These are phyloP conservation scores for Athetis lepigone DNA, from an alignment of 2,888 invertebrate genomes.

Conservation along the genomic window DNA sequence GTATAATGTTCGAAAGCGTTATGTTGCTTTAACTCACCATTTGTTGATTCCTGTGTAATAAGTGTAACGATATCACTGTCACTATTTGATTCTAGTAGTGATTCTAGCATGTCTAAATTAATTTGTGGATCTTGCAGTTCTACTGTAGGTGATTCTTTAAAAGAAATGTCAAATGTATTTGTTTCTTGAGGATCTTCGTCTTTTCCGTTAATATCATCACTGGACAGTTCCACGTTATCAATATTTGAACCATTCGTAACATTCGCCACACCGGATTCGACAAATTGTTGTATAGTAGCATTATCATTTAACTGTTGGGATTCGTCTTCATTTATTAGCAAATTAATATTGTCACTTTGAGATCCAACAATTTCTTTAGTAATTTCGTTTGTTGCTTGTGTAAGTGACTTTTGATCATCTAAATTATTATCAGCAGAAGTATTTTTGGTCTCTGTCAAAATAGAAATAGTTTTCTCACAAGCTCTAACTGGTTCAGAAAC, in stretches of 20 bases:
- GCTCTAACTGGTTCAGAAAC: not conserved
- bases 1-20: slow-evolving; percentile 3
- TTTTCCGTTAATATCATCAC: slow-evolving; percentile 14
- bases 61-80: slow-evolving; percentile 48
- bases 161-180: slow-evolving; percentile 38
- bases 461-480: not conserved
- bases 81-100: slow-evolving; percentile 15
- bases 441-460: slow-evolving; percentile 2
- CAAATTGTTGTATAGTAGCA: slow-evolving; percentile 3
- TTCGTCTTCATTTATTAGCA: slow-evolving; percentile 11
- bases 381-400: not conserved
- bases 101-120: slow-evolving; percentile 31
- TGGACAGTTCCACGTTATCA: not conserved
- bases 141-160: slow-evolving; percentile 23
- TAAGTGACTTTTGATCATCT: slow-evolving; percentile 4
- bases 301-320: slow-evolving; percentile 14
- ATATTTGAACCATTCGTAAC: not conserved
- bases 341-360: slow-evolving; percentile 1
- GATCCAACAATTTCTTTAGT: slow-evolving; percentile 2
- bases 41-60: slow-evolving; percentile 41
- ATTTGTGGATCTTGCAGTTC: slow-evolving; percentile 43
- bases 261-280: slow-evolving; percentile 3
- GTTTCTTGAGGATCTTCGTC: slow-evolving; percentile 21
- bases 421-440: not conserved
- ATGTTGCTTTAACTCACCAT: slow-evolving; percentile 6